Evolutionary conservation across 2,888 invertebrate genomes (phyloP), one percentile per base, ranked within the genome.

Genomic region (Oligia fasciuncula): DNA sequence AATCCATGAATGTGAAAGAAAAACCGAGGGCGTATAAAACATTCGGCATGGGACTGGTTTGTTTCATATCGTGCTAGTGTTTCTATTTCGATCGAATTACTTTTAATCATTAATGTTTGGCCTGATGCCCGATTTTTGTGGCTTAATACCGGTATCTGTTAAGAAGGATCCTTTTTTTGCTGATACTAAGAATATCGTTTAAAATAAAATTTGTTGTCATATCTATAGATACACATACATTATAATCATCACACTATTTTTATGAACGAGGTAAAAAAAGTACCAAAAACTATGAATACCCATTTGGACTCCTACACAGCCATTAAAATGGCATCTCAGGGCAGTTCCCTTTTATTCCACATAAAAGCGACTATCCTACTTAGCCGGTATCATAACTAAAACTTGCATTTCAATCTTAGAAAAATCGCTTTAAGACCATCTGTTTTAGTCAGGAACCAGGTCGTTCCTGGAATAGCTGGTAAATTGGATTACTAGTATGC

Each of bases 1-100:
- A 78, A 14, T 73, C 79, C 46, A 83, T 79, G 75, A 84, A 84
- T 84, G 66, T 73, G 49, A 29, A 80, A 84, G 63, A 79, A 65
- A 73, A n/a, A 70, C 13, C 19, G 40, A 40, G 29, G 63, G 49
- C 60, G 4, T 19, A 73, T 68, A 69, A 72, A 71, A 51, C n/a
- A 46, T 65, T 40, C 19, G 57, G 43, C 14, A 23, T 19, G 13
- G 49, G 35, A n/a, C 65, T 17, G 14, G 19, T n/a, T 40, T 23
- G 40, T 68, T 62, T 5, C 40, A 43, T 62, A 51, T 69, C 49
- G 9, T 57, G 57, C 17, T n/a, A 40, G 51, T 29, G 54, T 60
- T 46, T 84, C n/a, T 29, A 43, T 29, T 66, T 54, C 17, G 29
- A 66, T 79, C 40, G 46, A 4, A 17, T 40, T 67, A 49, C 29